A percentile compares a stretch with the other conserved stretches of the same genome.
Conservation (phyloP, 2,888 invertebrate genomes). For the Epinotia bilunana region DNA sequence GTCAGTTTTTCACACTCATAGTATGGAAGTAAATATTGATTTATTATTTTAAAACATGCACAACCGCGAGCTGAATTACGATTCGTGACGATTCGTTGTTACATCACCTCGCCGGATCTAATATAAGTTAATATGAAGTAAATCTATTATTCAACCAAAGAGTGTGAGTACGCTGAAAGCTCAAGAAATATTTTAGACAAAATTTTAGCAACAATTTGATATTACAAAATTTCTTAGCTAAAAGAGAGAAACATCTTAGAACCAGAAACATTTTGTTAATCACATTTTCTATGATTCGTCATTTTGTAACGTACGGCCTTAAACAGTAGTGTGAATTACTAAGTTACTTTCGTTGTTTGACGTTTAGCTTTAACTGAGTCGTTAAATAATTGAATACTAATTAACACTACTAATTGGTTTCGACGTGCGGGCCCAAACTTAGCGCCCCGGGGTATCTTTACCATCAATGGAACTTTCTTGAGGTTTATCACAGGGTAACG, state of each 20-base stretch:
- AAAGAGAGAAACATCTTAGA: no score
- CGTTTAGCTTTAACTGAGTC: not conserved
- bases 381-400: slow-evolving; percentile 1
- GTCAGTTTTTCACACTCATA: not conserved
- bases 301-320: not conserved
- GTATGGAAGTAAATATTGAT: no score
- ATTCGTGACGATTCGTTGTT: not conserved
- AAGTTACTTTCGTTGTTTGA: not conserved
- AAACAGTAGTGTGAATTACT: not conserved
- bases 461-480: not conserved
- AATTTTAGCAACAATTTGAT: no score
- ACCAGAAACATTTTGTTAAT: no score
- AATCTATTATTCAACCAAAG: no score
- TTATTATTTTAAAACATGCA: not conserved
- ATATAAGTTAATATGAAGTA: no score
- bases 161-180: no score
- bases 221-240: no score
- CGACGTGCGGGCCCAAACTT: not conserved
- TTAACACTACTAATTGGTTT: not conserved
- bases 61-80: not conserved
- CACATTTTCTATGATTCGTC: not conserved
- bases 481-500: not conserved
- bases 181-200: no score
- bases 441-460: not conserved
- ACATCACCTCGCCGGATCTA: no score